Evolutionary conservation across 2,113 vertebrate species (phyloP).

Genomic region (Morphnarchus princeps): DNA sequence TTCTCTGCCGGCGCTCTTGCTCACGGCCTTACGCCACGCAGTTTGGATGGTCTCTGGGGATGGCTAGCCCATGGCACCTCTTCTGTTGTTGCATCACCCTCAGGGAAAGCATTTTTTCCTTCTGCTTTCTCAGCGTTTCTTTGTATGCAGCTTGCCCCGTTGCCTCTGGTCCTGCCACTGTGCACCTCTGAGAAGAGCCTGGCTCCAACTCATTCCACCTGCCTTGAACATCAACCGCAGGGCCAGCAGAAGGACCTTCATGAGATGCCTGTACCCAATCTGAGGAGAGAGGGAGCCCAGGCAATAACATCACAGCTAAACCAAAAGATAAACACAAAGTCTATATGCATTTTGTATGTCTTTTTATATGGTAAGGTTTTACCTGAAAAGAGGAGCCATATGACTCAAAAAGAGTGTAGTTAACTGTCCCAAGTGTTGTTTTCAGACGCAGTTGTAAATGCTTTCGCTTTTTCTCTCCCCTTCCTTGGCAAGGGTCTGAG

Average conservation of each 20-base stretch:
- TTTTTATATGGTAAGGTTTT: background rate
- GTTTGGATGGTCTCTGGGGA: background rate
- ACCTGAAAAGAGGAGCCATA: background rate
- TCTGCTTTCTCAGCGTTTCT: accelerated
- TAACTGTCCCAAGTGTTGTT: background rate
- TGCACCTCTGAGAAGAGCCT: background rate
- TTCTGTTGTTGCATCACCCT: background rate
- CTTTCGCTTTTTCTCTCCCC: background rate
- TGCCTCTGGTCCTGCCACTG: background rate
- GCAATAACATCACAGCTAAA: background rate
- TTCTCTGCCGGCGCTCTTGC: background rate
- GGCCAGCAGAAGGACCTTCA: background rate
- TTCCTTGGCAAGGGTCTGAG: background rate
- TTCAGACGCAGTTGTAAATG: background rate
- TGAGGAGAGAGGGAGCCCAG: background rate
- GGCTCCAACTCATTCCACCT: background rate
- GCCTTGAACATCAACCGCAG: background rate
- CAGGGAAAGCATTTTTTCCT: background rate
- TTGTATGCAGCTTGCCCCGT: background rate
- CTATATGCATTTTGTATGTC: background rate
- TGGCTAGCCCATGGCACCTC: background rate
- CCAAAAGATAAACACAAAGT: background rate
- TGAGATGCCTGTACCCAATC: background rate
- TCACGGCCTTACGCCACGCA: background rate
- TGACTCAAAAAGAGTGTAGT: background rate